These are phyloP conservation scores for Diadromus collaris DNA, from an alignment of 2,888 invertebrate genomes.

Conservation along the genomic window DNA sequence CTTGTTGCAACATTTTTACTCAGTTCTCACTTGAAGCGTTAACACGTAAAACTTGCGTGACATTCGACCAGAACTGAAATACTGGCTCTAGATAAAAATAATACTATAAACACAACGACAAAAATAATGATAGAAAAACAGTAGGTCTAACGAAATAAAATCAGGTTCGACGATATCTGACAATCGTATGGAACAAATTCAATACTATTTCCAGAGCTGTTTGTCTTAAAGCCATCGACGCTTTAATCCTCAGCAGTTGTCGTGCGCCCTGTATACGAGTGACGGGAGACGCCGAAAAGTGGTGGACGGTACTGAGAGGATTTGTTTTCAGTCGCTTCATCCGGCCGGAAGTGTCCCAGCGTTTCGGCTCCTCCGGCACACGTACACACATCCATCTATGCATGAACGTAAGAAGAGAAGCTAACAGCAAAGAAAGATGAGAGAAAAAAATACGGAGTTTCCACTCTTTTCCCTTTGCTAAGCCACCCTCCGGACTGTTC, in stretches of 20 bases:
- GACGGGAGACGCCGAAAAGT: slow-evolving; percentile 14
- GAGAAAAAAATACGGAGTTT: slow-evolving; percentile 16
- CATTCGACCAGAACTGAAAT: too few relatives aligned
- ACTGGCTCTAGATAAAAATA: too few relatives aligned
- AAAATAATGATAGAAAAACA: too few relatives aligned
- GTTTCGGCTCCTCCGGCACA: slow-evolving; percentile 14
- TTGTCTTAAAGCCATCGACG: slow-evolving; percentile 2
- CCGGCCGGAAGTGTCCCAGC: slow-evolving; percentile 56
- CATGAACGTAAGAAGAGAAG: slow-evolving; percentile 26
- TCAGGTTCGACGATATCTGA: too few relatives aligned
- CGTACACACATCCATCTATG: slow-evolving; percentile 17
- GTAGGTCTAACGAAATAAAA: too few relatives aligned
- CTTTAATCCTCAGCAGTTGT: slow-evolving; percentile 7
- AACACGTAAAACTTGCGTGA: too few relatives aligned
- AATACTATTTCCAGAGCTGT: not conserved
- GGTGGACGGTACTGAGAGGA: slow-evolving; percentile 7
- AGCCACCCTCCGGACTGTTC: slow-evolving; percentile 38
- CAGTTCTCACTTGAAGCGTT: too few relatives aligned
- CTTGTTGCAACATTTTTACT: too few relatives aligned
- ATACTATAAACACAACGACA: too few relatives aligned
- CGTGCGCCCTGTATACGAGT: not conserved
- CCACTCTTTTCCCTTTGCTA: slow-evolving; percentile 30
- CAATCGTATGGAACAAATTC: not conserved
- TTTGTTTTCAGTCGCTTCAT: slow-evolving; percentile 52
- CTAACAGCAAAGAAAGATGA: slow-evolving; percentile 21